Base-by-base conservation (phyloP, 2,888 invertebrate genomes). In the Zaprionus lineosus region DNA sequence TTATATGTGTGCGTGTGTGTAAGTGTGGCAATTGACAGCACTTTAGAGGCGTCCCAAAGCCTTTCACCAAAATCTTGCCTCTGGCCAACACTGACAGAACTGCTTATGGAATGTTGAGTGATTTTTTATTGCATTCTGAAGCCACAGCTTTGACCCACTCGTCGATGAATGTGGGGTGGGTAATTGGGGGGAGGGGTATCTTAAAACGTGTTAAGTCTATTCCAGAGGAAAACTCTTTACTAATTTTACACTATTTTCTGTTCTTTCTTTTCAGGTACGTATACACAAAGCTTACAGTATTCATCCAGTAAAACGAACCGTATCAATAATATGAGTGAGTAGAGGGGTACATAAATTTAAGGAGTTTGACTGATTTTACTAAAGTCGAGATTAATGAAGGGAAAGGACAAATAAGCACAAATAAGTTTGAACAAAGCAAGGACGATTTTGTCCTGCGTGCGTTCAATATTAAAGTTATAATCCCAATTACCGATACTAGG, bases 201-300 rank as follows among this genome's bases (percentile, higher is more conserved):
- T 9, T 28, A 7, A 9, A 43, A 8, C 12, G 16, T 19, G 6
- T 40, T 40, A 9, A n/a, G 9, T 3, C 12, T 6, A 0, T 4
- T 1, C 7, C 5, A 14, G 18, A 34, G 29, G 2, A 1, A n/a
- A n/a, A n/a, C n/a, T 9, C 7, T 39, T 29, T 7, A 66, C 60
- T 50, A 74, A 81, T 67, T 48, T 50, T 15, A 15, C 21, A 21
- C 52, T 43, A 16, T 51, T 52, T 60, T 12, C 34, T 57, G 8
- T 61, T 75, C 19, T 76, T n/a, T n/a, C 61, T 9, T 79, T 81
- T 43, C 48, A 79, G 79, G 79, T 81, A 81, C 75, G 79, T 81
- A 75, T 77, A 15, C 59, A 18, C 19, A 47, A 21, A 48, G 29
- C 26, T 12, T n/a, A n/a, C 21, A n/a, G 31, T 7, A 16, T 21